Base-by-base conservation (phyloP, 2,888 invertebrate species). In the Tryphoninae sp. region DNA sequence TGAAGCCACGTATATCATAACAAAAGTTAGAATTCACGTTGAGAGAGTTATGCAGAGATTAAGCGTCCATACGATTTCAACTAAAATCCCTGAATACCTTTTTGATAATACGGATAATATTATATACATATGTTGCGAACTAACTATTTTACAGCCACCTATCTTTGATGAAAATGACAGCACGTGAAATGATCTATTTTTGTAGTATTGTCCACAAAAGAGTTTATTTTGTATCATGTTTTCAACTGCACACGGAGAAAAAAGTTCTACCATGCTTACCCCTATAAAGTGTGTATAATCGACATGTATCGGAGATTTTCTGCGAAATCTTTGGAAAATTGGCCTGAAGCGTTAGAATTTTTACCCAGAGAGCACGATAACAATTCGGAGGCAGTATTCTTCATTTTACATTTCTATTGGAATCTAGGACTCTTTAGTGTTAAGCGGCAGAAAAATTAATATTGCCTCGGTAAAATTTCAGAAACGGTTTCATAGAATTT, bases 31-130 rank as follows among this genome's bases (percentile, higher is more conserved):
- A 40, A 71, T 71, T 53, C 78, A 78, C 26, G 51, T 78, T 22
- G 78, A 78, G 40, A 51, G 78, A 53, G 71, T 78, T 4, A 78
- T 78, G 71, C 71, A 78, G 42, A 11, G 71, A 4, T 53, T 71
- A 11, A n/a, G 55, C 42, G n/a, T 40, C n/a, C 40, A 78, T 26
- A 19, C 22, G 42, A 72, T 72, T 7, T 71, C 72, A 33, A 8
- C 71, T 40, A 72, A 62, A 55, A 62, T 78, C 51, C 59, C 61
- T 22, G 16, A 61, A 62, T n/a, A 72, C 42, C 33, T 53, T n/a
- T 71, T 71, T 49, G 22, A 13, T 42, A 22, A 13, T 49, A 42
- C 45, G 1, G 77, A 69, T 26, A 26, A 77, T n/a, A 23, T 59
- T 23, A 2, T 26, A 11, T 26, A 59, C 7, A 23, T 23, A 1